Evolutionary conservation across 1,140 invertebrate genomes (phyloP).

Genomic region (Zaprionus ornatus): DNA sequence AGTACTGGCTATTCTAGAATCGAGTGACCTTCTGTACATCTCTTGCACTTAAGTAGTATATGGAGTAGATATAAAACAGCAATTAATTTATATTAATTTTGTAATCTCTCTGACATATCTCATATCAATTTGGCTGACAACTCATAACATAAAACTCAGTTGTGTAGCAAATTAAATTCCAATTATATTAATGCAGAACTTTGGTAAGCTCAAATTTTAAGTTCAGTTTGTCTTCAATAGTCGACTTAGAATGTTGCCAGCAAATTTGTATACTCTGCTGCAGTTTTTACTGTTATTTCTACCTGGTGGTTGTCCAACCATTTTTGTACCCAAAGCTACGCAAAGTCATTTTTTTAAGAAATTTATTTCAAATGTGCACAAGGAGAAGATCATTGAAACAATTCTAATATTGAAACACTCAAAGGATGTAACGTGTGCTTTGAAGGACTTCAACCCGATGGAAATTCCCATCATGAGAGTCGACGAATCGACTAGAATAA

Average conservation of each 20-base stretch:
- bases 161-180: background rate
- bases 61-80: background rate
- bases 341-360: background rate
- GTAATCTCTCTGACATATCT: background rate
- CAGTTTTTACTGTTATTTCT: background rate
- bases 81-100: background rate
- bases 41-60: background rate
- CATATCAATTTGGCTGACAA: background rate
- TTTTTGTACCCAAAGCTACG: background rate
- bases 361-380: background rate
- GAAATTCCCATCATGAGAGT: slow-evolving; percentile 14
- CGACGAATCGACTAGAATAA: background rate
- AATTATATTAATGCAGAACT: background rate
- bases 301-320: background rate
- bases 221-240: background rate
- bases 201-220: background rate
- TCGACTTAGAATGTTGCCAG: slow-evolving; percentile 6
- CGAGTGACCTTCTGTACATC: too few relatives aligned
- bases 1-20: too few relatives aligned
- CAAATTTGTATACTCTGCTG: background rate
- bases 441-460: background rate
- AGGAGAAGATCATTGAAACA: background rate
- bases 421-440: slow-evolving; percentile 3
- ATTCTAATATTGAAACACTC: slow-evolving; percentile 6
- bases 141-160: background rate